Base-by-base conservation (phyloP, 2,113 vertebrate genomes). In the Pterophyllum scalare region DNA sequence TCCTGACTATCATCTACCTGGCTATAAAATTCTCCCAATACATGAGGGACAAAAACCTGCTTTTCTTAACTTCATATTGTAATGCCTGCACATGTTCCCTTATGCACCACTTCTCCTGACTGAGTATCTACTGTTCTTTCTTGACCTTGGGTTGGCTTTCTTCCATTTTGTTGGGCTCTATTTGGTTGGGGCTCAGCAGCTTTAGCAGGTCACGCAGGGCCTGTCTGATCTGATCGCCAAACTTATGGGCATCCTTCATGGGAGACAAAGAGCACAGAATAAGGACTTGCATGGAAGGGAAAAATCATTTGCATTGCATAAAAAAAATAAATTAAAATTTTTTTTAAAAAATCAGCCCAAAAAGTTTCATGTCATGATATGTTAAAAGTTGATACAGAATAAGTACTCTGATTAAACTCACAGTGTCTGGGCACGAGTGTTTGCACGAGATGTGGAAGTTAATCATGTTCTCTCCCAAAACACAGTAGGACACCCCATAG, bases 401-500 rank as follows among this genome's bases (percentile, higher is more conserved):
- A 1, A 19, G 19, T 54, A 40, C 26, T 62, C 49, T 31, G 3
- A 26, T 80, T 52, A 24, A 75, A 94, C 96, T 94, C 75, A 98
- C 97, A 78, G 97, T 98, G 56, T 96, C 94, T 38, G 94, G 86
- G 91, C 97, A 97, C 2, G 97, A 98, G 80, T 96, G 91, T 87
- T 97, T 98, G 96, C 96, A 96, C 2, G 97, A 97, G 90, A 98
- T 93, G 88, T 98, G 97, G 87, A 98, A 97, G 87, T 96, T 96
- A 61, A 98, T 95, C n/a, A 93, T 78, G 62, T 94, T 88, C 4
- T 97, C 96, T 79, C 97, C 97, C 54, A 97, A 83, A 65, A 98
- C 92, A 84, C 94, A 94, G 86, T 98, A 98, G 14, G 97, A 97
- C 20, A 98, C 96, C 0, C 97, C 97, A 2, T 98, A 98, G 20